Evolutionary conservation across 2,113 vertebrate genomes (phyloP).

Genomic region (Rissa tridactyla): DNA sequence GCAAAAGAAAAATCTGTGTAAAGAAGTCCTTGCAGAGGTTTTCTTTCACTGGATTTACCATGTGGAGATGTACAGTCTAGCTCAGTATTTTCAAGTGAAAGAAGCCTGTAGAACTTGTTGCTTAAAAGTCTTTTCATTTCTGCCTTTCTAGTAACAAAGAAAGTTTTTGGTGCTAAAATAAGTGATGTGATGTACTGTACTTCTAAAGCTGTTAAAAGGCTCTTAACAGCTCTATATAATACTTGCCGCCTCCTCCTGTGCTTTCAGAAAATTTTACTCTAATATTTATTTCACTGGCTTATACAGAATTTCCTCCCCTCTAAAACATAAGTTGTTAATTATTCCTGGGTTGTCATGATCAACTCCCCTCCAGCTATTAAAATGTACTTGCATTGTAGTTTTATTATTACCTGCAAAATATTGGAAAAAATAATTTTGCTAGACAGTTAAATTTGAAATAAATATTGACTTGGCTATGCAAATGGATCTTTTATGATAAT

Average conservation of each 20-base stretch:
- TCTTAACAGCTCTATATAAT: conserved; percentile 74
- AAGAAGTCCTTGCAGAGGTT: neutral
- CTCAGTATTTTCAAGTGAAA: neutral
- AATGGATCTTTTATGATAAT: conserved; percentile 49
- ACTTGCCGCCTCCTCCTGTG: conserved; percentile 58
- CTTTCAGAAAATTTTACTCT: conserved; percentile 63
- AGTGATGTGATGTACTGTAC: conserved; percentile 54
- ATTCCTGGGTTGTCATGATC: conserved; percentile 57
- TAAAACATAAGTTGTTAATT: conserved; percentile 66
- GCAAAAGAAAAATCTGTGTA: neutral
- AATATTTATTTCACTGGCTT: conserved; percentile 68
- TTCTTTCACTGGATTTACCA: neutral
- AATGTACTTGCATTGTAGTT: conserved; percentile 58
- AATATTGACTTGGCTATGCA: conserved; percentile 30
- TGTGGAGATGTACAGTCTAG: neutral
- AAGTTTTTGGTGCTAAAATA: conserved; percentile 64
- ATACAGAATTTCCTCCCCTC: conserved; percentile 65
- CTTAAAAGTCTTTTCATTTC: neutral
- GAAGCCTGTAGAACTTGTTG: neutral
- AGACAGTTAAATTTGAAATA: conserved; percentile 53
- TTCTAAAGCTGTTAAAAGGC: conserved; percentile 71
- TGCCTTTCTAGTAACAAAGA: conserved; percentile 46
- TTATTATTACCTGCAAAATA: conserved; percentile 58
- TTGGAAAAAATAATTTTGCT: conserved; percentile 39
- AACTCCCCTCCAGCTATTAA: conserved; percentile 60